Conservation (phyloP, 2,113 vertebrate species). For the Xyrauchen texanus region DNA sequence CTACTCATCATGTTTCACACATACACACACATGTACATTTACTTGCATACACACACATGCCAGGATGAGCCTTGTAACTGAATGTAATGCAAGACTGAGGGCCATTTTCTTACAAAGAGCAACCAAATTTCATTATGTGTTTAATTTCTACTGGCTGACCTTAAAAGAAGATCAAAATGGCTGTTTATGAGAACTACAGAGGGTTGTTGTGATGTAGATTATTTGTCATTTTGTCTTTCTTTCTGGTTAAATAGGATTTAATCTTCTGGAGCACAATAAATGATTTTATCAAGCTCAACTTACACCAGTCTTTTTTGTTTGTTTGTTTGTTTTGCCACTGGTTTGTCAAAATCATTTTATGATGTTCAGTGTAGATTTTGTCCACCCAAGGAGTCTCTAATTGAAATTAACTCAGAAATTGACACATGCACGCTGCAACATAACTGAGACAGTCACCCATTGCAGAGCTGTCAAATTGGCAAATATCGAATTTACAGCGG, state of each 20-base stretch:
- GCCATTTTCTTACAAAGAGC: conserved; percentile 71
- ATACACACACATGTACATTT: no score
- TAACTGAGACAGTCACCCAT: no score
- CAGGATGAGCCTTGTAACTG: conserved; percentile 63
- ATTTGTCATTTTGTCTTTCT: conserved; percentile 80
- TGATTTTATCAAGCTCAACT: conserved; percentile 78
- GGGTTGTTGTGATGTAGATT: conserved; percentile 79
- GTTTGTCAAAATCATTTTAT: no score
- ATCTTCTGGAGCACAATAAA: conserved; percentile 83
- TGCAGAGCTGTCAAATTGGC: no score
- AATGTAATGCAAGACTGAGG: conserved; percentile 74
- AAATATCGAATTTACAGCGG: no score
- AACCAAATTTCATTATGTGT: conserved; percentile 59
- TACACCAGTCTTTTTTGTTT: conserved; percentile 56
- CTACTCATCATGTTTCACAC: conserved; percentile 11
- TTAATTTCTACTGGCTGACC: conserved; percentile 52
- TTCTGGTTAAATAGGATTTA: conserved; percentile 82
- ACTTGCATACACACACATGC: not conserved
- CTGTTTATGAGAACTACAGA: conserved; percentile 64
- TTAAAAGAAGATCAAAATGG: conserved; percentile 61
- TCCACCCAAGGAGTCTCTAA: no score
- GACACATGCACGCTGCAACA: no score
- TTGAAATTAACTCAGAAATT: no score
- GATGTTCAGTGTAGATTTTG: no score
- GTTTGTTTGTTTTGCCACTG: not conserved